Base-by-base conservation (phyloP, 2,888 invertebrate genomes). In the Patella caerulea region DNA sequence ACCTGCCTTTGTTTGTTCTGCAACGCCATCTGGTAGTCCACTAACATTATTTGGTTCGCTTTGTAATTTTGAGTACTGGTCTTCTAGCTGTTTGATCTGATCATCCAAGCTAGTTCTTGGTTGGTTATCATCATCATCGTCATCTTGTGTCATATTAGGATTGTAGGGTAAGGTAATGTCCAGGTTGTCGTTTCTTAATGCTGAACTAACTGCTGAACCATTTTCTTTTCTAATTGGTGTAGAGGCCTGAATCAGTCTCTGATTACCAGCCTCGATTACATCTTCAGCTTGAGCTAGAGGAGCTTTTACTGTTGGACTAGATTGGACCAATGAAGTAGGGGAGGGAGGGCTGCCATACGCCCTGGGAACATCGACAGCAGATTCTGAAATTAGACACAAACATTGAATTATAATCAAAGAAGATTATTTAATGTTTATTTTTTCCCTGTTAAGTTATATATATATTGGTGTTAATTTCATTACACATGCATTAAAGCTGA, bases 71-170 rank as follows among this genome's bases (percentile, higher is more conserved):
- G 85, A 83, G 75, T 81, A 84, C 75, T 86, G 84, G 59, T 84
- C 84, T 72, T 89, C 88, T 75, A 89, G 79, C 70, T 86, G 84
- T 74, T 83, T 82, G 17, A 89, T 83, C 82, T 89, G 87, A n/a
- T 88, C 87, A 71, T 89, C 88, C 73, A 89, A 80, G 34, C 85
- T 84, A 14, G 82, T 78, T 71, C 87, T 88, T 11, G 78, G 56
- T 3, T 79, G 79, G 11, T 73, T 78, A 29, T 81, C 82, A 7
- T 81, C 83, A 24, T 86, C 81, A 3, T 83, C 84, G 9, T 83
- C 83, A 7, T 84, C 82, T 7, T 74, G 24, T 7, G 85, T 84
- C 15, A 79, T 77, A 74, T 85, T 83, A 4, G 86, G 86, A n/a
- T 85, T 82, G 79, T 86, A 86, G 19, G 80, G 75, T 77, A 81